Evolutionary conservation across 2,888 invertebrate genomes (phyloP).

Genomic region (Conomelus anceps): DNA sequence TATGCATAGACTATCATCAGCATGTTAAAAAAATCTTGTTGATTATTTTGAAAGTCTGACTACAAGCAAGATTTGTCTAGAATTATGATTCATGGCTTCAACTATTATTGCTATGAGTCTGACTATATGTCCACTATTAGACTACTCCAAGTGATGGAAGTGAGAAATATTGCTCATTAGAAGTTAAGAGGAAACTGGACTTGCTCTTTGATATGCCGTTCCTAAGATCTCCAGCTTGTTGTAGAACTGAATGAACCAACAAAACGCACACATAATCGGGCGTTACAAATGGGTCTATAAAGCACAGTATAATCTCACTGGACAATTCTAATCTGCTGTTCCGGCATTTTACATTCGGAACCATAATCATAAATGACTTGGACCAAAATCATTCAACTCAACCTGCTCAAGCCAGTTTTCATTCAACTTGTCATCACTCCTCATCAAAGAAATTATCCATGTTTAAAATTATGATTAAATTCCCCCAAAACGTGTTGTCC

Average conservation of each 20-base stretch:
- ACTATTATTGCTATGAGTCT: not conserved
- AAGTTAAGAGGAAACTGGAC: not conserved
- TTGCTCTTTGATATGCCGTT: not conserved
- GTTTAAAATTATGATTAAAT: not conserved
- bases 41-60: no score
- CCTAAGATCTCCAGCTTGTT: not conserved
- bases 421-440: not conserved
- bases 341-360: not conserved
- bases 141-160: not conserved
- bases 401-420: not conserved
- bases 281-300: not conserved
- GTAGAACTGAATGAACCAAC: not conserved
- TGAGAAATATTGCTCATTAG: slow-evolving; percentile 1
- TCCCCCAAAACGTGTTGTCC: not conserved
- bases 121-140: not conserved
- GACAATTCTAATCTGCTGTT: not conserved
- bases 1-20: no score
- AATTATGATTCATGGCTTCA: not conserved
- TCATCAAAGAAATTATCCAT: not conserved
- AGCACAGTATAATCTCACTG: not conserved
- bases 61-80: not conserved
- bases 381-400: not conserved
- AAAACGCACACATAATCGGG: not conserved
- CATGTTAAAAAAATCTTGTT: no score
- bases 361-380: not conserved